phyloP scores from a whole-genome alignment of 1,140 invertebrate species.

The Drosophila teissieri region DNA sequence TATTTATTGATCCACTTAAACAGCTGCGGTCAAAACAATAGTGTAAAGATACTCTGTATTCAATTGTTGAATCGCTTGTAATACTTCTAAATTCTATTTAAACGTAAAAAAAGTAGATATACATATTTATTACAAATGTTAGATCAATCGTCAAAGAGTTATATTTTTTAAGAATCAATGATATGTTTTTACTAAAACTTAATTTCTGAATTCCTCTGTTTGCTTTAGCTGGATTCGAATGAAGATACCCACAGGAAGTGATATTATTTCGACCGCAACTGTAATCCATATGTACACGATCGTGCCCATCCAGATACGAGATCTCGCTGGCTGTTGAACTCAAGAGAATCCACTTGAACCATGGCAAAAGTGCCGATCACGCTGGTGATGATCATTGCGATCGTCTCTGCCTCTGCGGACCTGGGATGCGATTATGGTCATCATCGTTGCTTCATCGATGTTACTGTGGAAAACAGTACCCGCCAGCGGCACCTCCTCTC shows the following conservation, averaged over 20 bases:
- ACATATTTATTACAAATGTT: too few species aligned
- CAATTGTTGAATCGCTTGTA: too few species aligned
- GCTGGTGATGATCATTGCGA: conserved; percentile 46
- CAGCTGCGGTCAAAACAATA: conserved; percentile 20
- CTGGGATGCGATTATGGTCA: conserved; percentile 46
- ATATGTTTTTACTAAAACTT: not conserved
- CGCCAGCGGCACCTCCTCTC: conserved; percentile 42
- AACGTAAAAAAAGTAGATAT: too few species aligned
- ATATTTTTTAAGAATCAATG: not conserved
- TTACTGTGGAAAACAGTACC: conserved; percentile 18
- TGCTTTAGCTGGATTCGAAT: not conserved
- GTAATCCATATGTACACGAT: conserved; percentile 15
- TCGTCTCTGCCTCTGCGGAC: conserved; percentile 19
- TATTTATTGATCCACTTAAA: conserved; percentile 15
- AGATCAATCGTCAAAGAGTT: too few species aligned
- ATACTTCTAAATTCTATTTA: too few species aligned
- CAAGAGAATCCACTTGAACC: conserved; percentile 54
- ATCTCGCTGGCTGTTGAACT: conserved; percentile 43
- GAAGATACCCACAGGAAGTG: not conserved
- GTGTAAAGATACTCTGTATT: too few species aligned
- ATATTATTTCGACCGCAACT: conserved; percentile 11
- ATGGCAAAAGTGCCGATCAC: conserved; percentile 75
- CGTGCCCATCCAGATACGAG: conserved; percentile 32
- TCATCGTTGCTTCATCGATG: conserved; percentile 66
- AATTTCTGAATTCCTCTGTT: not conserved